Conservation (phyloP, 2,888 invertebrate species). For the Tinea pellionella region DNA sequence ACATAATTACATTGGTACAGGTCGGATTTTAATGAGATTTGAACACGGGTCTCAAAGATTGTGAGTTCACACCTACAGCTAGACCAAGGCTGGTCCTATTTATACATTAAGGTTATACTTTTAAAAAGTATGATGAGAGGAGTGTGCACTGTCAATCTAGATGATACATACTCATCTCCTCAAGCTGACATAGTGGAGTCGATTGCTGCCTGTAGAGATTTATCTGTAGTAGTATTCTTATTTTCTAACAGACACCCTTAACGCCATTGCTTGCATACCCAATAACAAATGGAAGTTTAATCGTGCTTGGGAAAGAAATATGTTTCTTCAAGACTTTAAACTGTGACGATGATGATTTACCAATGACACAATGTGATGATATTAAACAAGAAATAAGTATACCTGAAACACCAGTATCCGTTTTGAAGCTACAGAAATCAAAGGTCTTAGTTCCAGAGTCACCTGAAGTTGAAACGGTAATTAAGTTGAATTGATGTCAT, state of each 20-base stretch:
- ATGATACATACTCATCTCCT: too few species aligned
- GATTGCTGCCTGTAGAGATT: too few species aligned
- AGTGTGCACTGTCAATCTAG: too few species aligned
- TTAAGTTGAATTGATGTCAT: background rate
- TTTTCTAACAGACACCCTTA: constrained; percentile 19
- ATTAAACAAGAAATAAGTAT: too few species aligned
- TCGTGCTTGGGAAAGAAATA: constrained; percentile 55
- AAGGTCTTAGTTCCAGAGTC: constrained; percentile 31
- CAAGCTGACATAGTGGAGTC: too few species aligned
- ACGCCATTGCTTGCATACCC: constrained; percentile 47
- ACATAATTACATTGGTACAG: too few species aligned
- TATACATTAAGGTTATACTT: too few species aligned
- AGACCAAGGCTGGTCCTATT: too few species aligned
- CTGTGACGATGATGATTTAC: constrained; percentile 24
- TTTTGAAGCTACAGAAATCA: background rate
- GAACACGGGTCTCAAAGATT: too few species aligned
- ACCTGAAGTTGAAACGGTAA: constrained; percentile 48
- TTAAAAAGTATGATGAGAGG: too few species aligned
- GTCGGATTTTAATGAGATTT: too few species aligned
- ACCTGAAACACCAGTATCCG: constrained; percentile 2
- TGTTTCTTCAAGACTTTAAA: constrained; percentile 42
- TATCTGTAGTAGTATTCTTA: background rate
- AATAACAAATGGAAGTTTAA: constrained; percentile 44
- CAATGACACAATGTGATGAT: constrained; percentile 42
- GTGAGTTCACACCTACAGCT: too few species aligned